Evolutionary conservation across 2,113 vertebrate genomes (phyloP).

Genomic region (Eulemur macaco): DNA sequence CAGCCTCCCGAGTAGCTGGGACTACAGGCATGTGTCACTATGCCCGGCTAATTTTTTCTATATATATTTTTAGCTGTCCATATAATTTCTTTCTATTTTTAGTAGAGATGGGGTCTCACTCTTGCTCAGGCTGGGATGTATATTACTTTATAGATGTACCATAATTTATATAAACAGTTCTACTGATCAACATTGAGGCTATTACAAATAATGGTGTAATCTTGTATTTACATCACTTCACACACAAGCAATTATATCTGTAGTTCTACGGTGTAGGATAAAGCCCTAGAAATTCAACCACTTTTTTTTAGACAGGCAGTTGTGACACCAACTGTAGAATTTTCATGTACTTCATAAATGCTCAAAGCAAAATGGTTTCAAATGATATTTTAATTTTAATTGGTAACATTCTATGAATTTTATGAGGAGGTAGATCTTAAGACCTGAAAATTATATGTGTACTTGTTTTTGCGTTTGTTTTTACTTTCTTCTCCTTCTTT

Average conservation of each 20-base stretch:
- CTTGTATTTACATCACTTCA: not conserved
- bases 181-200: not conserved
- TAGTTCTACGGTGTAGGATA: not conserved
- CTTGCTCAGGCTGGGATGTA: too few relatives aligned
- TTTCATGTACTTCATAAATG: not conserved
- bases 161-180: not conserved
- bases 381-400: slow-evolving; percentile 19
- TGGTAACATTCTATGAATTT: not conserved
- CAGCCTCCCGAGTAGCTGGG: too few relatives aligned
- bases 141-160: not conserved
- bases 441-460: not conserved
- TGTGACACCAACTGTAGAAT: not conserved
- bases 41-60: too few relatives aligned
- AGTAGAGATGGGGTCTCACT: too few relatives aligned
- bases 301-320: not conserved
- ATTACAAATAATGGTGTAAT: not conserved
- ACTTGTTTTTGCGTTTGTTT: not conserved
- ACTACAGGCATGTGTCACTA: too few relatives aligned
- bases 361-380: slow-evolving; percentile 15
- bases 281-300: not conserved
- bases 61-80: too few relatives aligned
- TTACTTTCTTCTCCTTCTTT: not conserved
- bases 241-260: not conserved
- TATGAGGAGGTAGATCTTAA: not conserved
- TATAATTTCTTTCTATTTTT: too few relatives aligned